These are phyloP conservation scores for Odontocolon sp. DNA, from an alignment of 2,888 invertebrate species.

Conservation along the genomic window DNA sequence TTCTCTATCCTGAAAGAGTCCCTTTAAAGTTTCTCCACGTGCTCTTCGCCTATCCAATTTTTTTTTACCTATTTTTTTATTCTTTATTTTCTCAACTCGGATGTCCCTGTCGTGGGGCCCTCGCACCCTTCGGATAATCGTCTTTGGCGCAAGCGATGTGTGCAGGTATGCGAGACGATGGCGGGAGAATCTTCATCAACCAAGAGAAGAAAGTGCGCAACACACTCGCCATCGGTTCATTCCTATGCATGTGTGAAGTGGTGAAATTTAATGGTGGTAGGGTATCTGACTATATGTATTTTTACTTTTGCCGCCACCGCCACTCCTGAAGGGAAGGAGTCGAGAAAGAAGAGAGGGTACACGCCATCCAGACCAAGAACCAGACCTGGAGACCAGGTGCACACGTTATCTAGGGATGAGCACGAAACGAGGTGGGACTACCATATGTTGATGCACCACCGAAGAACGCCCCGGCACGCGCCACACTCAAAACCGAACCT, in stretches of 20 bases:
- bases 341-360: slow-evolving; percentile 58
- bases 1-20: slow-evolving; percentile 26
- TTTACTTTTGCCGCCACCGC: slow-evolving; percentile 19
- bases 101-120: slow-evolving; percentile 14
- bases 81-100: not conserved
- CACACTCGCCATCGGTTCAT: slow-evolving; percentile 2
- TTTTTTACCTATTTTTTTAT: not conserved
- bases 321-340: slow-evolving; percentile 4
- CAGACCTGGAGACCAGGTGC: slow-evolving; percentile 74
- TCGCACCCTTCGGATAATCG: slow-evolving; percentile 29
- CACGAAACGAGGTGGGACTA: slow-evolving; percentile 73
- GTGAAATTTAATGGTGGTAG: not conserved
- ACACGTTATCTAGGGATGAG: slow-evolving; percentile 76
- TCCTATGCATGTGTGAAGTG: not conserved
- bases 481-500: slow-evolving; percentile 77
- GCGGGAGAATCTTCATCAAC: slow-evolving; percentile 36
- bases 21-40: slow-evolving; percentile 45
- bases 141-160: slow-evolving; percentile 21
- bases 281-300: slow-evolving; percentile 2
- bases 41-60: not conserved
- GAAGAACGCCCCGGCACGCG: slow-evolving; percentile 77
- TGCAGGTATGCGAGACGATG: slow-evolving; percentile 56
- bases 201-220: slow-evolving; percentile 41
- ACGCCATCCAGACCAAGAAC: slow-evolving; percentile 58
- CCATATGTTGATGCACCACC: slow-evolving; percentile 78